Evolutionary conservation across 2,113 vertebrate species (phyloP), one percentile per base, ranked within the genome.

Genomic region (Mirounga angustirostris): DNA sequence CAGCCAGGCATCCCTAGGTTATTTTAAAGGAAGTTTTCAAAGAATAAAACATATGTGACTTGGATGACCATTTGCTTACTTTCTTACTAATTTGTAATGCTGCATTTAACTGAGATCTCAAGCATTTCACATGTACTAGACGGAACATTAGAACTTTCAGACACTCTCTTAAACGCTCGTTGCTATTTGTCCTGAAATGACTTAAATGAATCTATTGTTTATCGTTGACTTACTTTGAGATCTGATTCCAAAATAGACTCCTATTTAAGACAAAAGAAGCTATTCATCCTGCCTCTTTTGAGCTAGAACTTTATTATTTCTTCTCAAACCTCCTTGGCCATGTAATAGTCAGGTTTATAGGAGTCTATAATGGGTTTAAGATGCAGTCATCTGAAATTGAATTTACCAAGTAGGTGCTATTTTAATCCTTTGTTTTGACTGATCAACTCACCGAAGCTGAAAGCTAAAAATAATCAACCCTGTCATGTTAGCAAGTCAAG

Each of bases 371-470:
- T 12, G 93, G 76, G 50, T 92, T 96, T 84, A 94, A 80, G 76
- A 90, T 92, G 61, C 58, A 93, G 59, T 73, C 92, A 84, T 90
- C 87, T 97, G 97, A 96, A 96, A 81, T 61, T 58, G 87, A 95
- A 92, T 97, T 97, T 94, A 86, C 88, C 94, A 92, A 79, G 59
- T 85, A 73, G 88, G 78, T 93, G 71, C 93, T 97, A 89, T 97
- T 98, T 96, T 95, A 88, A 94, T 95, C n/a, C 54, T 97, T 93
- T 97, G 95, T 97, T 98, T 97, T 98, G 97, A 96, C 85, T 94
- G 79, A 97, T 96, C 65, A 94, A 43, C 94, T 97, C 84, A 94
- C 93, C 92, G 96, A 94, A 94, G 76, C 93, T 82, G 90, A 87
- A 79, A 96, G 88, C 94, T 92, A 96, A 97, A 98, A 97, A 98